phyloP scores from a whole-genome alignment of 2,888 invertebrate species.

The Seira musarum region DNA sequence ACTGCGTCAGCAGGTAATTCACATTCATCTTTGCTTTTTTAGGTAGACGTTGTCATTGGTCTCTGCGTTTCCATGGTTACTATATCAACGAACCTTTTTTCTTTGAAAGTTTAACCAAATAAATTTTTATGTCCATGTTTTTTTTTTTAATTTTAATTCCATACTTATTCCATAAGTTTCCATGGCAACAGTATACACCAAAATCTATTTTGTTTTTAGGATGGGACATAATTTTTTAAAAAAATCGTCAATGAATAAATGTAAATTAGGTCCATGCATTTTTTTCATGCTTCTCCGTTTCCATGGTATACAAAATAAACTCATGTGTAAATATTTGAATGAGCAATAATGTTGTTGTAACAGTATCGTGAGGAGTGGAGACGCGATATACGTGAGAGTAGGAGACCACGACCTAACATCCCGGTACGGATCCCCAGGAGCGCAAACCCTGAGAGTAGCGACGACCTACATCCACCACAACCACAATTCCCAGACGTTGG shows the following conservation, averaged over 20 bases:
- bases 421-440: constrained; percentile 92
- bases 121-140: constrained; percentile 6
- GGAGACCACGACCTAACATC: constrained; percentile 93
- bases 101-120: too few relatives aligned
- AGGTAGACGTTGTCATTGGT: not conserved
- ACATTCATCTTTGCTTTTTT: not conserved
- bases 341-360: too few relatives aligned
- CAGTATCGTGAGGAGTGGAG: constrained; percentile 94
- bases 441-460: constrained; percentile 90
- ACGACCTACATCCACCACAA: constrained; percentile 97
- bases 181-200: too few relatives aligned
- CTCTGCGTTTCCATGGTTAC: too few relatives aligned
- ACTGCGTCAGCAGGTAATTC: constrained; percentile 92
- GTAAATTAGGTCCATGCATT: not conserved
- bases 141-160: too few relatives aligned
- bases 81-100: too few relatives aligned
- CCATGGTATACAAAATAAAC: not conserved
- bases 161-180: too few relatives aligned
- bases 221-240: too few relatives aligned
- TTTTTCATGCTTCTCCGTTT: not conserved
- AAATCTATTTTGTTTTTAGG: too few relatives aligned
- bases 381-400: constrained; percentile 93
- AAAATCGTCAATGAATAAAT: not conserved
- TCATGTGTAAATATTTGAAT: too few relatives aligned
- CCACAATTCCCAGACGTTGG: constrained; percentile 94